Evolutionary conservation across 2,113 vertebrate genomes (phyloP).

Genomic region (Acrocephalus arundinaceus): DNA sequence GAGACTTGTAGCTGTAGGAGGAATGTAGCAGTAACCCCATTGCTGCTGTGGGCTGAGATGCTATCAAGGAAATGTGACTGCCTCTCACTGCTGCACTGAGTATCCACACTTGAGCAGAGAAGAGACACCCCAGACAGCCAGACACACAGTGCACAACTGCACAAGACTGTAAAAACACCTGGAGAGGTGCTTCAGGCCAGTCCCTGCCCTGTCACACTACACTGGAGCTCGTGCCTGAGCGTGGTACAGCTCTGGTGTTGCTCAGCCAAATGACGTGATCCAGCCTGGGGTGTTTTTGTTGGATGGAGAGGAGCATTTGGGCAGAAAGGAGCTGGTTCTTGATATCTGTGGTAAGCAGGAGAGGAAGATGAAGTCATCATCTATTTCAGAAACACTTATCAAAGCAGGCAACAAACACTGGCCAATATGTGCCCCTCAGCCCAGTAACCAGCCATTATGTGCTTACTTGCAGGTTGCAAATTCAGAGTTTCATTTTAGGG

Average conservation of each 20-base stretch:
- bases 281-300: not conserved
- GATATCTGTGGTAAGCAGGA: not conserved
- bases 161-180: rapidly evolving
- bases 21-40: not conserved
- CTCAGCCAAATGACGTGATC: not conserved
- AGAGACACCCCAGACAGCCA: not conserved
- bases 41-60: not conserved
- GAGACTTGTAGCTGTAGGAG: not conserved
- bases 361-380: conserved; percentile 34
- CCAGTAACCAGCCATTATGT: not conserved
- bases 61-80: not conserved
- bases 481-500: not conserved
- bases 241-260: not conserved
- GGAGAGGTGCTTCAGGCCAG: not conserved
- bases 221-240: rapidly evolving
- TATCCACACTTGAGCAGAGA: not conserved
- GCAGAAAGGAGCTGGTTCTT: conserved; percentile 4
- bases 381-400: not conserved
- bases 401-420: not conserved
- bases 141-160: not conserved
- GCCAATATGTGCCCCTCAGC: not conserved
- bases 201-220: not conserved
- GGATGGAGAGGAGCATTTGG: not conserved
- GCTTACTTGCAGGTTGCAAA: not conserved
- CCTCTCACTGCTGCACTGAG: not conserved